Evolutionary conservation across 2,888 invertebrate species (phyloP), one percentile per base, ranked within the genome.

Genomic region (Atrina japonica): DNA sequence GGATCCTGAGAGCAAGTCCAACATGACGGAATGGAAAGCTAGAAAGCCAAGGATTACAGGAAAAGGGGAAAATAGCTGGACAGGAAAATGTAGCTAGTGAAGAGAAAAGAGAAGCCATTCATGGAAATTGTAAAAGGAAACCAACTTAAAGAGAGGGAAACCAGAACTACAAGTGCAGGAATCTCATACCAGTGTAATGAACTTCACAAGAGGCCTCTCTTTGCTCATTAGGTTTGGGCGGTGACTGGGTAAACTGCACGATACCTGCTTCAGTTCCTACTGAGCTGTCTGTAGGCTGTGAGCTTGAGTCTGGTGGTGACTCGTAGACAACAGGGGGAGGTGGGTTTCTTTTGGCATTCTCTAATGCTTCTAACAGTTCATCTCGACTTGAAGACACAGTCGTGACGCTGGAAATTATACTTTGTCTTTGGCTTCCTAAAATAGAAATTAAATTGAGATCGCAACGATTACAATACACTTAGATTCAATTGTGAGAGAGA

Each of bases 321-420:
- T 87, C 87, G 64, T 85, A 87, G 50, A 86, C 77, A 7, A 86
- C 82, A 5, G 86, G 85, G 1, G 86, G 85, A 6, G 86, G 83
- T 5, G 83, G 84, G 60, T 83, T 84, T 18, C 82, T 67, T 70
- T 81, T 84, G 50, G 86, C 81, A 63, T 88, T 88, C 67, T 88
- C 86, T 64, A 87, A 81, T 1, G 88, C 88, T 49, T 86, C 85
- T 45, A 87, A 60, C 6, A 88, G 77, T 55, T 88, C 88, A 50
- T 88, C 88, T 27, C 88, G 74, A 43, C 87, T 88, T 21, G 87
- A 86, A 3, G 88, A 88, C 11, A 88, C 87, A 0, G 88, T 88
- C 5, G 88, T 88, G 9, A 87, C 84, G 55, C 86, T 87, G 7
- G 88, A 88, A 25, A 88, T 83, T n/a, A 85, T 80, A 66, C 87